Evolutionary conservation across 92 coral and sea anemone genomes (phyloP), one percentile per base, ranked within the genome.

Genomic region (Anthopleura xanthogrammica): DNA sequence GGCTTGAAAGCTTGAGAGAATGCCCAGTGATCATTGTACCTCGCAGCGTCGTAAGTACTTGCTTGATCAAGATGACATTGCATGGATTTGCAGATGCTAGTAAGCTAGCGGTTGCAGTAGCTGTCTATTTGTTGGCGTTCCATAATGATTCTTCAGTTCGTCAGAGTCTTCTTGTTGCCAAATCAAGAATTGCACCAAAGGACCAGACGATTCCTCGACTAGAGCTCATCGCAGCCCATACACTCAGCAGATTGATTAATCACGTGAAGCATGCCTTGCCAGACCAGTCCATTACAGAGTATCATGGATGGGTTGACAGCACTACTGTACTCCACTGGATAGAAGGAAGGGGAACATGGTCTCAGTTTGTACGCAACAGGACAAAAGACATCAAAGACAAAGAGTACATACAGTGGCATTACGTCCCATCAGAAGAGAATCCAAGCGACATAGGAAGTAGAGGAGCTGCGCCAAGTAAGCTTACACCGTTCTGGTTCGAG

Each of bases 21-120:
- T 40, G 64, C 17, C 86, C 90, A 23, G 20, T 75, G 14, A 42
- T 93, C 39, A 83, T 65, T 2, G 85, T 93, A 12, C 97, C 90
- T 14, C 92, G 91, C 6, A 88, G 91, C 57, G 94, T 93, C 2
- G 86, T 85, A n/a, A 57, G 83, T 39, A 36, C 41, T 23, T 62
- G 41, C 23, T 52, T 82, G 20, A 46, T 75, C 13, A 85, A 77
- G 78, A 58, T 91, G 41, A 65, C 60, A 13, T 12, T 85, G 0
- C 91, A 88, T 77, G 90, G 94, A 3, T 91, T 91, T 79, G 54
- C 89, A 24, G 89, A 90, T 41, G 91, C 91, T 5, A 87, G 94
- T 81, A 80, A 84, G 74, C 4, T 46, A 22, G 89, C 87, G 0
- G 89, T 87, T 14, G 85, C 86, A 5, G 90, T 71, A 24, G 87